These are phyloP conservation scores for Typhlomys cinereus DNA, from an alignment of 2,113 vertebrate genomes.

Conservation along the genomic window DNA sequence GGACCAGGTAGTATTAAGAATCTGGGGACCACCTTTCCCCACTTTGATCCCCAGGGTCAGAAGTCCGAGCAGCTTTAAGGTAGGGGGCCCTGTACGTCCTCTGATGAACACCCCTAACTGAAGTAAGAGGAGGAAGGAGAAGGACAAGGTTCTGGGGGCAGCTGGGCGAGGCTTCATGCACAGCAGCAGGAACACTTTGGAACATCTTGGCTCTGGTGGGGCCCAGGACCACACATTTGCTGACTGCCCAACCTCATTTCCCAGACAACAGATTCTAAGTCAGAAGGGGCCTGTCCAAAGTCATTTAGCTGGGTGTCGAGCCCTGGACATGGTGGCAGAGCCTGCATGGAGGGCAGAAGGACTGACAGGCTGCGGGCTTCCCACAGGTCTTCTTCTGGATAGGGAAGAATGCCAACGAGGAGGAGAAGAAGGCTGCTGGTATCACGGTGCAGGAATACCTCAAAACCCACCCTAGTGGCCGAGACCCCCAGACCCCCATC, in stretches of 20 bases:
- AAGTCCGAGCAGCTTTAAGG: background rate
- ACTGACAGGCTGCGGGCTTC: background rate
- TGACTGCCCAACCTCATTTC: background rate
- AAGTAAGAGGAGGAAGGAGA: background rate
- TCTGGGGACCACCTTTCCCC: too few species aligned
- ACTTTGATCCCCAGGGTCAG: background rate
- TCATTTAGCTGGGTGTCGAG: background rate
- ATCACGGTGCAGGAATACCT: slow-evolving; percentile 89
- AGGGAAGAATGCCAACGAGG: slow-evolving; percentile 84
- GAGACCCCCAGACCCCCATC: slow-evolving; percentile 87
- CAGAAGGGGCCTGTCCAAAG: background rate
- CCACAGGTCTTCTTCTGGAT: slow-evolving; percentile 91
- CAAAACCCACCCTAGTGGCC: slow-evolving; percentile 85
- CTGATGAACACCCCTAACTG: background rate
- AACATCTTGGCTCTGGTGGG: background rate
- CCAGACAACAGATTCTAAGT: background rate
- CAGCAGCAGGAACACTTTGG: background rate
- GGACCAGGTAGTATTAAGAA: slow-evolving; percentile 86
- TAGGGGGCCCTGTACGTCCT: background rate
- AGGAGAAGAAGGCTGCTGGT: slow-evolving; percentile 84
- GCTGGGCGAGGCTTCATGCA: too few species aligned
- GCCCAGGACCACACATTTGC: background rate
- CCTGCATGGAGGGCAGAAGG: background rate
- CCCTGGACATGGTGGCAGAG: background rate
- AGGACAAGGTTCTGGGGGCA: too few species aligned